phyloP scores from a whole-genome alignment of 2,113 vertebrate species.

The Sisor rabdophorus region DNA sequence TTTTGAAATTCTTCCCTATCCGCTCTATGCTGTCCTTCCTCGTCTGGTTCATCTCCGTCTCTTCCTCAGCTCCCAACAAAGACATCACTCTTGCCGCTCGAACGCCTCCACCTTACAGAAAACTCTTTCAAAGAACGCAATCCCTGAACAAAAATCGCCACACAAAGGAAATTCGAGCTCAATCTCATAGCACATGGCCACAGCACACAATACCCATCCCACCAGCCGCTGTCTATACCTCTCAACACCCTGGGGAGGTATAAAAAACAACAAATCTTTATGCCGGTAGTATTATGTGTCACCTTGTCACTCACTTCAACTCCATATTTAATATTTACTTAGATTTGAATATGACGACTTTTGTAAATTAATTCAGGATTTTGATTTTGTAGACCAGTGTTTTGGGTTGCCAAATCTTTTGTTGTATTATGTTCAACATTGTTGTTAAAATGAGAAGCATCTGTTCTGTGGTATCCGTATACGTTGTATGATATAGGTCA shows the following conservation, averaged over 20 bases:
- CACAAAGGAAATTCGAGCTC: slow-evolving; percentile 78
- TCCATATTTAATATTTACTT: not conserved
- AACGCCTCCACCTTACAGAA: slow-evolving; percentile 68
- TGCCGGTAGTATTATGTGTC: not conserved
- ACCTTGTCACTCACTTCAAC: not conserved
- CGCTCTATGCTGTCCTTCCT: not conserved
- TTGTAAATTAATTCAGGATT: not conserved
- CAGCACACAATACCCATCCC: slow-evolving; percentile 69
- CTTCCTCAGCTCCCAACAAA: slow-evolving; percentile 65
- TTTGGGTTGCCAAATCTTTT: not conserved
- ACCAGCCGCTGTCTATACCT: slow-evolving; percentile 54
- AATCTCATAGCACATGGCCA: slow-evolving; percentile 74
- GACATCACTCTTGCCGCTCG: slow-evolving; percentile 54
- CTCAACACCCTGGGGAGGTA: slow-evolving; percentile 63
- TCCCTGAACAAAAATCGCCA: slow-evolving; percentile 73
- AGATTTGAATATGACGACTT: not conserved
- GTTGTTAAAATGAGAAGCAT: slow-evolving; percentile 23
- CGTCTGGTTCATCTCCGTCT: slow-evolving; percentile 54
- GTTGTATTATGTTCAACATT: too few species aligned
- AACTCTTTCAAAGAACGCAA: slow-evolving; percentile 78
- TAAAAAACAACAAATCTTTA: slow-evolving; percentile 57
- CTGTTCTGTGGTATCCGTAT: slow-evolving; percentile 42
- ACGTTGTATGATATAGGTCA: slow-evolving; percentile 36
- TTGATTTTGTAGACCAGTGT: not conserved
- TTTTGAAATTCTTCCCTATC: slow-evolving; percentile 3